A percentile compares a stretch with the other conserved stretches of the same genome.
phyloP scores from a whole-genome alignment of 2,888 invertebrate species.

The Diarsia brunnea region DNA sequence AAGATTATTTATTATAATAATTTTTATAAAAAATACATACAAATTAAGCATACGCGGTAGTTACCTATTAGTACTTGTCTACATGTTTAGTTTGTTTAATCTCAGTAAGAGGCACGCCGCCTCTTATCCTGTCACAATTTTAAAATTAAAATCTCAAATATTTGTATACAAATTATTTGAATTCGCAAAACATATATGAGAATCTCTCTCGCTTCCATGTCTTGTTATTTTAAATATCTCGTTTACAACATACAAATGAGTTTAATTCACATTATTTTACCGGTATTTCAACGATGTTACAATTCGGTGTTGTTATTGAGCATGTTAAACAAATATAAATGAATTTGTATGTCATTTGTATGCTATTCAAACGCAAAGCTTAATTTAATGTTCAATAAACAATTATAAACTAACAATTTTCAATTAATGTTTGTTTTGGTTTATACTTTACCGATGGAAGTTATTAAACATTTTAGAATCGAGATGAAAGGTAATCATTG shows the following conservation, averaged over 20 bases:
- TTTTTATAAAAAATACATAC: no score
- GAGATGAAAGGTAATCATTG: neutral
- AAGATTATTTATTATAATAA: no score
- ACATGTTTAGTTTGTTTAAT: neutral
- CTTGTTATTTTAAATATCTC: neutral
- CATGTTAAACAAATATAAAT: constrained; percentile 11
- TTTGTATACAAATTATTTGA: neutral
- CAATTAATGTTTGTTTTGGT: neutral
- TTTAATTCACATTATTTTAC: neutral
- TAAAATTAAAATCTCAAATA: neutral
- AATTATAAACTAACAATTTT: neutral
- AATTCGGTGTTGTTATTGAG: neutral
- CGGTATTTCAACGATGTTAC: neutral
- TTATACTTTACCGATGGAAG: neutral
- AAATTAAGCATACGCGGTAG: neutral
- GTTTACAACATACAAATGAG: neutral
- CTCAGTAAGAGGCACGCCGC: neutral
- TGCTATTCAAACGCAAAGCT: neutral
- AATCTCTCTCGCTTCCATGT: neutral
- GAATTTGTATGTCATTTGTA: neutral
- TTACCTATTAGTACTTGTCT: neutral
- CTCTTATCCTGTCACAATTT: neutral
- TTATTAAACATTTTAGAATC: constrained; percentile 13
- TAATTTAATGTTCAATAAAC: neutral
- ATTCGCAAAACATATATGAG: neutral